Conservation (phyloP, 2,113 vertebrate genomes). For the Lates calcarifer region DNA sequence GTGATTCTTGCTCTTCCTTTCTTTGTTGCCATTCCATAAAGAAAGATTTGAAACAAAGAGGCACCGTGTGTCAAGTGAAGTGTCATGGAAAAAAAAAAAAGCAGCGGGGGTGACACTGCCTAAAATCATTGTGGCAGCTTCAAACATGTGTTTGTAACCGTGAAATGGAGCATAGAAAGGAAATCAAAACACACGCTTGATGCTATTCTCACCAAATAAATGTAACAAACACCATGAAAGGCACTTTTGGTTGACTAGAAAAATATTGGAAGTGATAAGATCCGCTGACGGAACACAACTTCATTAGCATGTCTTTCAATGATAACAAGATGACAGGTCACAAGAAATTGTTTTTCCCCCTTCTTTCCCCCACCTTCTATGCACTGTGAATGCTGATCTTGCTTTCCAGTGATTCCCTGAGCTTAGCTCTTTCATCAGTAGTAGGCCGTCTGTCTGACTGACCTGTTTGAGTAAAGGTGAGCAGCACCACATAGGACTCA, state of each 20-base stretch:
- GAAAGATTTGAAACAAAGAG: conserved; percentile 58
- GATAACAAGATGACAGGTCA: conserved; percentile 56
- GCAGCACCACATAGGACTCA: conserved; percentile 45
- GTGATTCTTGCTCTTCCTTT: conserved; percentile 35
- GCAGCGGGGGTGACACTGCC: conserved; percentile 40
- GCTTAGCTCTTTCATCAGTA: conserved; percentile 58
- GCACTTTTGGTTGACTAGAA: conserved; percentile 46
- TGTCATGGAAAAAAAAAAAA: conserved; percentile 32
- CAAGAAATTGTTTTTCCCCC: conserved; percentile 20
- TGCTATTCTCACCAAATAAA: conserved; percentile 70
- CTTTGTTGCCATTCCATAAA: conserved; percentile 49
- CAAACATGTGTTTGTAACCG: conserved; percentile 61
- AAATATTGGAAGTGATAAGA: conserved; percentile 56
- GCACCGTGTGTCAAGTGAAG: conserved; percentile 45
- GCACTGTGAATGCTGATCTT: conserved; percentile 57
- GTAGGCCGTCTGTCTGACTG: conserved; percentile 40
- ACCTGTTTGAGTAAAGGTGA: conserved; percentile 66
- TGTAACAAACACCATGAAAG: conserved; percentile 66
- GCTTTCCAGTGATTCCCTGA: conserved; percentile 31
- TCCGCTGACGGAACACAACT: conserved; percentile 44
- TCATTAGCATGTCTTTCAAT: conserved; percentile 65
- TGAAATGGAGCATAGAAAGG: conserved; percentile 71
- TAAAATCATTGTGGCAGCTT: conserved; percentile 71
- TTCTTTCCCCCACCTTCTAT: background rate
- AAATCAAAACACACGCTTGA: conserved; percentile 68